Base-by-base conservation (phyloP, 2,888 invertebrate species). In the Pseudanteris insignis region DNA sequence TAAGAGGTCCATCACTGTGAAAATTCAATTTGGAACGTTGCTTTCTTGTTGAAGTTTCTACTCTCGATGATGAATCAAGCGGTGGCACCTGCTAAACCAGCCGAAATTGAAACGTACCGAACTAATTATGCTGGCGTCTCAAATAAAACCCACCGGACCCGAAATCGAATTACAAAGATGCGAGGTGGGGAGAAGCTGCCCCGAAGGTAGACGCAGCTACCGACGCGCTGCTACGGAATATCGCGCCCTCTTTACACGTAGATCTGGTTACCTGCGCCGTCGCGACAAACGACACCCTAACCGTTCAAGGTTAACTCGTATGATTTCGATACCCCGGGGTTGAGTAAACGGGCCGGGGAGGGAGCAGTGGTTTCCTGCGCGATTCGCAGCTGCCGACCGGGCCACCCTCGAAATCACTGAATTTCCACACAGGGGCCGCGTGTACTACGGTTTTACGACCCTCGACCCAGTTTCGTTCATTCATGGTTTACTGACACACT, bases 261-360 rank as follows among this genome's bases (percentile, higher is more conserved):
- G n/a, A n/a, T n/a, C n/a, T n/a, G n/a, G n/a, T n/a, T 58, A 64
- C 63, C 59, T 50, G 61, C 55, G 37, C 18, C 38, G 61, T 61
- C 61, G 43, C 64, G 59, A 59, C 58, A 55, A 43, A 15, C 54
- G 37, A n/a, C n/a, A n/a, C n/a, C n/a, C n/a, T n/a, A n/a, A n/a
- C n/a, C n/a, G n/a, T n/a, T n/a, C n/a, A n/a, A n/a, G 67, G 68
- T 67, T 74, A 68, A 73, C 70, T 71, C 67, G 68, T 36, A 43
- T 77, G 75, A 78, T 77, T n/a, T n/a, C n/a, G n/a, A n/a, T n/a
- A n/a, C 75, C 73, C 44, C 44, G 44, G 71, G 64, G 72, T 76
- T 75, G 70, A 72, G 70, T 73, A 70, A 76, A 78, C n/a, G n/a
- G n/a, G n/a, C n/a, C n/a, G n/a, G n/a, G n/a, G n/a, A n/a, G n/a